These are phyloP conservation scores for Carassius carassius DNA, from an alignment of 2,113 vertebrate species.

Conservation along the genomic window DNA sequence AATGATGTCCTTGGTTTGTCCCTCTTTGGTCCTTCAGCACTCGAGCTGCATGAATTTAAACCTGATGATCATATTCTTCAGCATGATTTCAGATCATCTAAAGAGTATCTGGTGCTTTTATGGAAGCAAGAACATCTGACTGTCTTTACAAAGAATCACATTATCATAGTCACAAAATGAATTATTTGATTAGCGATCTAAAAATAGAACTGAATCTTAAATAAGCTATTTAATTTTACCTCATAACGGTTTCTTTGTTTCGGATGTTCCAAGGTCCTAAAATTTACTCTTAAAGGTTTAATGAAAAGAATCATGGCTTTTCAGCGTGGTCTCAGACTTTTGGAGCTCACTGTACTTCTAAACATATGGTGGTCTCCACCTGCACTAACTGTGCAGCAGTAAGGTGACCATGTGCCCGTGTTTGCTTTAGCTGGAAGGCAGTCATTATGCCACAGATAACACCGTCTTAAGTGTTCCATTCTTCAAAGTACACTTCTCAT, in stretches of 20 bases:
- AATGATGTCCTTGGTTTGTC: not conserved
- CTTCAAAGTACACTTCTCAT: conserved; percentile 49
- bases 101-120: not conserved
- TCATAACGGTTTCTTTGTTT: not conserved
- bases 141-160: not conserved
- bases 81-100: conserved; percentile 3
- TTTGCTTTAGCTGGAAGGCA: conserved; percentile 37
- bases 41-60: not conserved
- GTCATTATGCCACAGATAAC: conserved; percentile 46
- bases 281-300: not conserved
- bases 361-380: conserved; percentile 8
- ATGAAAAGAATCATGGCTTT: not conserved
- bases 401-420: conserved; percentile 27
- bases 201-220: not conserved
- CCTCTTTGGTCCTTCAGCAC: not conserved
- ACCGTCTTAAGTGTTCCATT: conserved; percentile 51
- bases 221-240: not conserved
- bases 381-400: conserved; percentile 7
- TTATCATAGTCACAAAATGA: not conserved
- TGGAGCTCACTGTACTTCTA: not conserved
- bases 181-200: not conserved
- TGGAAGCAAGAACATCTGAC: conserved; percentile 1
- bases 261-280: not conserved
- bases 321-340: not conserved
- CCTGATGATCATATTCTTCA: not conserved